These are phyloP conservation scores for Heliconius hortense DNA, from an alignment of 2,888 invertebrate genomes.

Conservation along the genomic window DNA sequence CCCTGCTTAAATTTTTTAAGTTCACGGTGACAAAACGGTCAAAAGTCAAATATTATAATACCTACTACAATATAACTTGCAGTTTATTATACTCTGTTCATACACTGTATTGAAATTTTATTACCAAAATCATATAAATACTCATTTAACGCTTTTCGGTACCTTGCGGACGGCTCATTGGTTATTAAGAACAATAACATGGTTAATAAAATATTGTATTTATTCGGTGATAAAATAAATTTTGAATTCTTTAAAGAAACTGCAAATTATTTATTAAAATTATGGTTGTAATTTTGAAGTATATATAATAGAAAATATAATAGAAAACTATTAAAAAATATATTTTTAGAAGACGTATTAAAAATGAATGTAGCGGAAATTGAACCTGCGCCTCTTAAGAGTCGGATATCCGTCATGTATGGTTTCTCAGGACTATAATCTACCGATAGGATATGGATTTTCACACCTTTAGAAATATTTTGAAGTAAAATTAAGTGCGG, in stretches of 20 bases:
- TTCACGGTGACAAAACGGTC: neutral
- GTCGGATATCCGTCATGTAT: no score
- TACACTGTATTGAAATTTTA: neutral
- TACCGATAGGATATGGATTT: no score
- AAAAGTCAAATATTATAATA: neutral
- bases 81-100: neutral
- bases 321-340: neutral
- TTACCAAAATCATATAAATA: slow-evolving; percentile 2
- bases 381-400: neutral
- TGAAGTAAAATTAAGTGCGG: no score
- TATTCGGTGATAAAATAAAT: slow-evolving; percentile 15
- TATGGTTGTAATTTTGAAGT: no score
- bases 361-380: neutral
- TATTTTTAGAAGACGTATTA: neutral
- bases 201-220: slow-evolving; percentile 25
- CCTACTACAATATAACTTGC: neutral
- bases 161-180: slow-evolving; percentile 19
- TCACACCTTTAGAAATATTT: no score
- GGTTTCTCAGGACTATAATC: no score
- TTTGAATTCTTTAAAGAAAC: neutral
- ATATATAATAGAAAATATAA: no score
- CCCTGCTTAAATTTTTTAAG: no score
- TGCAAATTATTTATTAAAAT: neutral
- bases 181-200: slow-evolving; percentile 27
- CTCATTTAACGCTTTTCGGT: neutral